These are phyloP conservation scores for Ooceraea biroi DNA, from an alignment of 1,140 invertebrate genomes.

Conservation along the genomic window DNA sequence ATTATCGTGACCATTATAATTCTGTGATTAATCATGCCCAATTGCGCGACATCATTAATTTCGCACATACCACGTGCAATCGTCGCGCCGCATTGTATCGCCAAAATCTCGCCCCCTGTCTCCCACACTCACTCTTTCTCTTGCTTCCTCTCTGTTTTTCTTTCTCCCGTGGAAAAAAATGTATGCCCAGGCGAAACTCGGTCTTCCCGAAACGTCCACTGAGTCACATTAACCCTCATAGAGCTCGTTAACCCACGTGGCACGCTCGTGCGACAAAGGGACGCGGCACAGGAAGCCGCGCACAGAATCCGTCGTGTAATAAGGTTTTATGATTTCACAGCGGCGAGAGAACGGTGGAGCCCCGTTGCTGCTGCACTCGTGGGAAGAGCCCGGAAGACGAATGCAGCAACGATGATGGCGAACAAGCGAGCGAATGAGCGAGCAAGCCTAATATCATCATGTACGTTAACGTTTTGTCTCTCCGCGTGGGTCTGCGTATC, in stretches of 20 bases:
- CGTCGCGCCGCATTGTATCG: too few species aligned
- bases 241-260: conserved; percentile 34
- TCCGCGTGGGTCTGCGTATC: background rate
- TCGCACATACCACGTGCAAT: conserved; percentile 14
- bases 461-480: conserved; percentile 21
- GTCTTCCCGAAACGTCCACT: conserved; percentile 26
- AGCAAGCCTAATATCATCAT: background rate
- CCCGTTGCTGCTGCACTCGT: background rate
- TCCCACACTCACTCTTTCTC: too few species aligned
- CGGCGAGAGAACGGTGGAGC: background rate
- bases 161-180: conserved; percentile 7
- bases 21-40: conserved; percentile 50
- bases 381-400: conserved; percentile 9
- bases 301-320: conserved; percentile 54
- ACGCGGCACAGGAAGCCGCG: conserved; percentile 17
- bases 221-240: conserved; percentile 55
- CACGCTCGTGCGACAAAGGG: conserved; percentile 33
- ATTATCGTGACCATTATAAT: conserved; percentile 53
- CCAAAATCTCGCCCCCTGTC: background rate
- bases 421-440: background rate
- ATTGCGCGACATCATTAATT: conserved; percentile 56
- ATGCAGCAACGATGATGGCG: background rate
- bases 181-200: conserved; percentile 3
- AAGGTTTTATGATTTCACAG: conserved; percentile 59
- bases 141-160: background rate